phyloP scores from a whole-genome alignment of 2,888 invertebrate species.

The Andrena hattorfiana region DNA sequence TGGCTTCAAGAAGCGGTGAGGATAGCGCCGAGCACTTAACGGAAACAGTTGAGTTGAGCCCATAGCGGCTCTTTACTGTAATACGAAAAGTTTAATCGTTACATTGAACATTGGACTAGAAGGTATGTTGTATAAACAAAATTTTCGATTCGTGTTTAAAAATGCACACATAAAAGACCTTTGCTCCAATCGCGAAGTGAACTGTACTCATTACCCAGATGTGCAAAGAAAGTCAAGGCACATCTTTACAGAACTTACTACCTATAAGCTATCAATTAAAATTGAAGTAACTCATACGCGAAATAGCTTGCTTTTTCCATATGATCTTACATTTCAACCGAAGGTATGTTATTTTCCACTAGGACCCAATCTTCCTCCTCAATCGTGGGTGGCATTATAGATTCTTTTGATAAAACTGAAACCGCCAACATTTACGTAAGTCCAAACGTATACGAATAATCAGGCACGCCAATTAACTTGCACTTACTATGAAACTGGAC shows the following conservation, averaged over 20 bases:
- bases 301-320: conserved; percentile 12
- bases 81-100: conserved; percentile 5
- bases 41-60: too few species aligned
- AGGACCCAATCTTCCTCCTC: conserved; percentile 83
- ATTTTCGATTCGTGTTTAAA: conserved; percentile 9
- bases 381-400: conserved; percentile 73
- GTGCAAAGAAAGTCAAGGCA: conserved; percentile 31
- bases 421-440: conserved; percentile 44
- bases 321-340: conserved; percentile 40
- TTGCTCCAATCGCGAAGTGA: conserved; percentile 17
- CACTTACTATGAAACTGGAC: conserved; percentile 77
- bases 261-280: conserved; percentile 11
- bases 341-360: conserved; percentile 69
- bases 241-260: conserved; percentile 23
- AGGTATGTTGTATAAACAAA: conserved; percentile 1
- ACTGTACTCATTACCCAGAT: conserved; percentile 5
- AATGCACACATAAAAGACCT: conserved; percentile 13
- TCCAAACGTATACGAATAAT: background rate
- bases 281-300: conserved; percentile 20
- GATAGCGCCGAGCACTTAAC: too few species aligned
- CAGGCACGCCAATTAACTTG: background rate
- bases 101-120: conserved; percentile 47
- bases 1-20: too few species aligned
- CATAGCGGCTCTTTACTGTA: background rate
- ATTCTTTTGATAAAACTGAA: conserved; percentile 80